Conservation (phyloP, 2,113 vertebrate genomes). For the Rhabdomys dilectus region DNA sequence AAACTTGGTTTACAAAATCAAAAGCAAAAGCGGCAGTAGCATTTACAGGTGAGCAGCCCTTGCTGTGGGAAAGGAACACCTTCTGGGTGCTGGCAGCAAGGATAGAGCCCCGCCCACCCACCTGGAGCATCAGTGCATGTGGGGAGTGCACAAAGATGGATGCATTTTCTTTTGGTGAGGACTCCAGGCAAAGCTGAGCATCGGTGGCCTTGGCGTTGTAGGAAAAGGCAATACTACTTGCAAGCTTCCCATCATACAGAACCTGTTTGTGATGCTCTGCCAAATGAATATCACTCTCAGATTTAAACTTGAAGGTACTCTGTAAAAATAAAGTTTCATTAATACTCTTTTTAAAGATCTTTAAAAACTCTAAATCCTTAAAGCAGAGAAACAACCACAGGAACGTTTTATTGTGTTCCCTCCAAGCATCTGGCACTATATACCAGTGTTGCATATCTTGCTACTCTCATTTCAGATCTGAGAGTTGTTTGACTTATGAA, state of each 20-base stretch:
- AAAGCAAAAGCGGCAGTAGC: background rate
- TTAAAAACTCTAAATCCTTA: slow-evolving; percentile 17
- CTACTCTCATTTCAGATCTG: slow-evolving; percentile 22
- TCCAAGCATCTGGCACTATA: background rate
- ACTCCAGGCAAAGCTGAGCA: slow-evolving; percentile 98
- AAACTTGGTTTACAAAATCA: background rate
- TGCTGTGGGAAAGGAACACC: background rate
- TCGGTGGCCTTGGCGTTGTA: slow-evolving; percentile 99
- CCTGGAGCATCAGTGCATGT: slow-evolving; percentile 99
- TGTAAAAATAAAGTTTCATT: slow-evolving; percentile 81
- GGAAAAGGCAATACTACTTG: slow-evolving; percentile 98
- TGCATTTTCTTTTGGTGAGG: slow-evolving; percentile 98
- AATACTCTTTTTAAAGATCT: slow-evolving; percentile 47
- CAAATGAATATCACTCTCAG: slow-evolving; percentile 99
- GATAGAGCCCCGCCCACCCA: slow-evolving; percentile 80
- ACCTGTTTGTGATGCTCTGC: slow-evolving; percentile 99
- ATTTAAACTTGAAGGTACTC: slow-evolving; percentile 99
- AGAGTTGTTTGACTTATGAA: background rate
- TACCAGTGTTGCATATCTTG: background rate
- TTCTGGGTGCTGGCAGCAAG: background rate
- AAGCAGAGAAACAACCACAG: background rate
- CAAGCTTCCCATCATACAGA: slow-evolving; percentile 97
- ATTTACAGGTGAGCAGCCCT: background rate
- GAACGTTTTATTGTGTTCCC: background rate
- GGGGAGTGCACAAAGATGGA: slow-evolving; percentile 99